Conservation (phyloP, 2,113 vertebrate genomes). For the Hemichromis elongatus region DNA sequence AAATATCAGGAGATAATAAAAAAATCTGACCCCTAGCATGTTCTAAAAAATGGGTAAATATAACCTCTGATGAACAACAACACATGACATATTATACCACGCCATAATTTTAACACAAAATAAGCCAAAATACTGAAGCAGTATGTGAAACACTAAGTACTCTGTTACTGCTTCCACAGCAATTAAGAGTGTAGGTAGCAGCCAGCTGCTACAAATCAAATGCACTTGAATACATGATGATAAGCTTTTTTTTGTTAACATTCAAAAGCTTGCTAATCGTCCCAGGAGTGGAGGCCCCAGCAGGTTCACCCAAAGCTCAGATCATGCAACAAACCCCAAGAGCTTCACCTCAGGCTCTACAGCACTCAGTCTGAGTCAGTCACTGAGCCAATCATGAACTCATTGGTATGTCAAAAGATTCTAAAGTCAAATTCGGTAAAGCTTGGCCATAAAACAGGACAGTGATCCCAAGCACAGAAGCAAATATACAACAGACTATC, state of each 20-base stretch:
- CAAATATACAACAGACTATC: no score
- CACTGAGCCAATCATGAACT: neutral
- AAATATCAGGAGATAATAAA: neutral
- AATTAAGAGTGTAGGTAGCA: neutral
- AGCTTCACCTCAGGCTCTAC: neutral
- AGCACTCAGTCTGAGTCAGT: neutral
- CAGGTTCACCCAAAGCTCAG: neutral
- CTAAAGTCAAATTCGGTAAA: neutral
- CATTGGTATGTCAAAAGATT: neutral
- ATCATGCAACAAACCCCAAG: neutral
- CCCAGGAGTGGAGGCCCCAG: neutral
- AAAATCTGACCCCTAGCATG: fast-evolving
- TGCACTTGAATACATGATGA: neutral
- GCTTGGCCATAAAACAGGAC: neutral
- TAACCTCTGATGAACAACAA: neutral
- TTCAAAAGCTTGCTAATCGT: neutral
- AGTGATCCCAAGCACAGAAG: neutral
- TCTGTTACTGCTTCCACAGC: neutral
- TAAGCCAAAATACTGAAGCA: neutral
- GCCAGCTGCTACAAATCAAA: neutral
- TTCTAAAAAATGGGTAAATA: neutral
- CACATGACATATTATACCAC: neutral
- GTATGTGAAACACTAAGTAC: fast-evolving
- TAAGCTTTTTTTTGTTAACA: neutral
- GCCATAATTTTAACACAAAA: neutral